Evolutionary conservation across 2,888 invertebrate genomes (phyloP).

Genomic region (Ernsta delagoae): DNA sequence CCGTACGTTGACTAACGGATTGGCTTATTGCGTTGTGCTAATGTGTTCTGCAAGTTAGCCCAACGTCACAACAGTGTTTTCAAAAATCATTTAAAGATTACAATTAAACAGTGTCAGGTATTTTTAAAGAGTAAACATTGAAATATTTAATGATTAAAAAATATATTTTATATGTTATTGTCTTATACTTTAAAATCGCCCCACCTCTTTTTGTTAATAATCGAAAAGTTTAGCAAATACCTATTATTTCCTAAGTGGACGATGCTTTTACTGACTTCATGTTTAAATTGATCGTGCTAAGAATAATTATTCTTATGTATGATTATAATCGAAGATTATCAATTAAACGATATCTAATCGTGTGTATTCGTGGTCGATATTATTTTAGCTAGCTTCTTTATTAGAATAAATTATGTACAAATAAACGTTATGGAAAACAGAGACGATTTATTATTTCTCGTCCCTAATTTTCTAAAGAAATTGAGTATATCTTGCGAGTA

Average conservation of each 20-base stretch:
- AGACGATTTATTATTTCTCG: conserved; percentile 48
- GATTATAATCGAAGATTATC: conserved; percentile 18
- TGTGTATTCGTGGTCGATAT: conserved; percentile 42
- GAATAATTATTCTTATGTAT: background rate
- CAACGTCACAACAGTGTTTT: no score
- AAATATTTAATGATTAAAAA: no score
- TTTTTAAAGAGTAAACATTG: no score
- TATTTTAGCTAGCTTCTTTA: conserved; percentile 66
- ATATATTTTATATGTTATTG: no score
- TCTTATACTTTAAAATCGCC: no score
- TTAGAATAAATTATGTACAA: conserved; percentile 69
- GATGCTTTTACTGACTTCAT: background rate
- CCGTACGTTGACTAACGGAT: no score
- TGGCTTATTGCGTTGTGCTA: no score
- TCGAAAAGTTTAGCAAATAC: no score
- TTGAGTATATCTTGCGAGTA: conserved; percentile 8
- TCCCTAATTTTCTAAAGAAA: conserved; percentile 15
- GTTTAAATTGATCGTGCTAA: conserved; percentile 12
- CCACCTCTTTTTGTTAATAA: no score
- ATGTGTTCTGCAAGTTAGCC: no score
- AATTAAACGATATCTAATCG: conserved; percentile 18
- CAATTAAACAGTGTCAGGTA: no score
- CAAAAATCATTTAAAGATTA: no score
- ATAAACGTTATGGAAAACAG: conserved; percentile 69
- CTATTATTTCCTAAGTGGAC: background rate